Conservation (phyloP, 64 coral and sea anemone species). For the Pachyseris speciosa region DNA sequence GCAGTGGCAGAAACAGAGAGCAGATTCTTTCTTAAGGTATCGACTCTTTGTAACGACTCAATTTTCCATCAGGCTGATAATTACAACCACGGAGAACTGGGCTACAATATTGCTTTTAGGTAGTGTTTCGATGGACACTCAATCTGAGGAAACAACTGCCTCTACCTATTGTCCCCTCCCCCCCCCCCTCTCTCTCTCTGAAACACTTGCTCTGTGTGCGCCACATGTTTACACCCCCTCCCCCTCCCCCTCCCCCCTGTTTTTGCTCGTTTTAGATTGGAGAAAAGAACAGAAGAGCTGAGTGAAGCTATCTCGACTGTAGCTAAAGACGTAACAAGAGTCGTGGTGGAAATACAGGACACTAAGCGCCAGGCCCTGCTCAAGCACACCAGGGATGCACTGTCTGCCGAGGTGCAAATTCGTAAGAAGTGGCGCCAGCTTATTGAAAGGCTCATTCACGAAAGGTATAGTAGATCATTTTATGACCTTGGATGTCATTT, state of each 20-base stretch:
- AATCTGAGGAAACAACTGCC: no score
- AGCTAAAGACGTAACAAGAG: slow-evolving; percentile 83
- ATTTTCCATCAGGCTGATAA: no score
- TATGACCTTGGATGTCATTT: no score
- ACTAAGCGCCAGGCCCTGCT: slow-evolving; percentile 90
- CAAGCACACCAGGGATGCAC: slow-evolving; percentile 81
- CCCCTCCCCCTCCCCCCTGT: no score
- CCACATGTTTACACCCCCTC: no score
- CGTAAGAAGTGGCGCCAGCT: slow-evolving; percentile 94
- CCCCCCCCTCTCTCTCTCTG: no score
- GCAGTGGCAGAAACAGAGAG: slow-evolving; percentile 87
- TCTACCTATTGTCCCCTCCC: no score
- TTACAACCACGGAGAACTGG: no score
- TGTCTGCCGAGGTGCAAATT: slow-evolving; percentile 92
- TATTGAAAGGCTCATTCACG: slow-evolving; percentile 90
- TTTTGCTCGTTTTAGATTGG: slow-evolving; percentile 53
- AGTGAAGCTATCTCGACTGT: slow-evolving; percentile 57
- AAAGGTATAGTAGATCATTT: slow-evolving; percentile 68
- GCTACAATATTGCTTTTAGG: no score
- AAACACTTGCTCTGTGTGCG: no score
- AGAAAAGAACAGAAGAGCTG: slow-evolving; percentile 73
- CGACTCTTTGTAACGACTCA: not conserved
- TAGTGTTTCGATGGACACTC: no score
- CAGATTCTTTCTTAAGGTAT: slow-evolving; percentile 73
- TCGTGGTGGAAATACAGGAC: slow-evolving; percentile 92